Base-by-base conservation (phyloP, 2,888 invertebrate genomes). In the Anticlea derivata region DNA sequence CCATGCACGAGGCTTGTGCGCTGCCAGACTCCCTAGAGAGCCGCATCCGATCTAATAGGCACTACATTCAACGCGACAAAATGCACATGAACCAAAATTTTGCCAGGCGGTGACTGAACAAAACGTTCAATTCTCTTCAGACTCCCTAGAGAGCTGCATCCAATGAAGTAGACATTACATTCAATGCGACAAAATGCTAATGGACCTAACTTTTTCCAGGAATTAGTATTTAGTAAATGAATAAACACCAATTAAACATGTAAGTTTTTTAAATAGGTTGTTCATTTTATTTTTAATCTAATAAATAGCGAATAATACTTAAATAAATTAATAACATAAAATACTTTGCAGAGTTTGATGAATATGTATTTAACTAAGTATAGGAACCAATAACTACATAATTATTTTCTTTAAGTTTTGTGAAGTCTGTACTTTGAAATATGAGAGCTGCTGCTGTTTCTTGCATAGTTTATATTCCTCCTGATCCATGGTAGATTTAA, bases 121-220 rank as follows among this genome's bases (percentile, higher is more conserved):
- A n/a, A n/a, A n/a, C n/a, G n/a, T n/a, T n/a, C n/a, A n/a, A n/a
- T n/a, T n/a, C n/a, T n/a, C n/a, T n/a, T n/a, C 92, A 12, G 93
- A 94, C 46, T 94, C 95, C 6, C 94, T 98, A 0, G 97, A 96
- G 72, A 93, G 94, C 56, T 92, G 98, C 62, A 94, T 98, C 39
- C 96, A 95, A 71, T 93, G 98, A 7, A 98, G 97, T 75, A 93
- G 96, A 33, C 96, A 98, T 79, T 96, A 96, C 68, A 96, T 98
- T 60, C 98, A 98, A 78, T 92, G 97, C 49, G 95, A 95, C 2
- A 92, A 92, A 11, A 86, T 92, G 13, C 94, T 96, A 39, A 96
- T 98, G 96, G 94, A 96, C 66, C 92, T 93, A 54, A 94, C 97
- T 83, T 98, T 98, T 88, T 96, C 96, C 0, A 91, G 92, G 55